Conservation (phyloP, 2,888 invertebrate genomes). For the Alsophila aescularia region DNA sequence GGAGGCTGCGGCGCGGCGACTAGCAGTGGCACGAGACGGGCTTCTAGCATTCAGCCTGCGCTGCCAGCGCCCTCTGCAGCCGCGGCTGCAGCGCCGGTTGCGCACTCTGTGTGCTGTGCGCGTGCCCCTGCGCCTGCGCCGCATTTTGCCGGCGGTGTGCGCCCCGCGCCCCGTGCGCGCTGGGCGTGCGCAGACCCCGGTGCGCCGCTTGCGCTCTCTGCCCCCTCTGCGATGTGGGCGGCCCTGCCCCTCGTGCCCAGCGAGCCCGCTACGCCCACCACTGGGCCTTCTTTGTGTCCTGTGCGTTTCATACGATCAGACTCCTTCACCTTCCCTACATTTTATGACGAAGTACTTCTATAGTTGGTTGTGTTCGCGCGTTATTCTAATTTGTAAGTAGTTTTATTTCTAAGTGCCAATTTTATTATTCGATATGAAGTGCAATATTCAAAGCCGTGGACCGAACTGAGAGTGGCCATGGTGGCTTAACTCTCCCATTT, state of each 20-base stretch:
- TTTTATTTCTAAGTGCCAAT: conserved; percentile 24
- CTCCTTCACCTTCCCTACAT: conserved; percentile 46
- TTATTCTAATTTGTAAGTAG: neutral
- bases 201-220: conserved; percentile 28
- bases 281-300: conserved; percentile 34
- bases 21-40: conserved; percentile 85
- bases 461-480: neutral
- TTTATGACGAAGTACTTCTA: conserved; percentile 52
- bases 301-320: conserved; percentile 35
- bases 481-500: neutral
- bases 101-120: conserved; percentile 37
- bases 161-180: conserved; percentile 25
- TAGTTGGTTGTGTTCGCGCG: conserved; percentile 36
- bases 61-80: conserved; percentile 36
- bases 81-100: conserved; percentile 16
- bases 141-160: conserved; percentile 28
- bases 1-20: conserved; percentile 85
- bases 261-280: conserved; percentile 30
- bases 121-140: conserved; percentile 28
- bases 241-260: conserved; percentile 35
- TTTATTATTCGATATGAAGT: conserved; percentile 10
- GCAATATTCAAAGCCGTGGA: neutral
- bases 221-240: conserved; percentile 38
- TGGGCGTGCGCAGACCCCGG: conserved; percentile 12
- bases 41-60: conserved; percentile 73